Evolutionary conservation across 2,113 vertebrate genomes (phyloP).

Genomic region (Phaethon lepturus): DNA sequence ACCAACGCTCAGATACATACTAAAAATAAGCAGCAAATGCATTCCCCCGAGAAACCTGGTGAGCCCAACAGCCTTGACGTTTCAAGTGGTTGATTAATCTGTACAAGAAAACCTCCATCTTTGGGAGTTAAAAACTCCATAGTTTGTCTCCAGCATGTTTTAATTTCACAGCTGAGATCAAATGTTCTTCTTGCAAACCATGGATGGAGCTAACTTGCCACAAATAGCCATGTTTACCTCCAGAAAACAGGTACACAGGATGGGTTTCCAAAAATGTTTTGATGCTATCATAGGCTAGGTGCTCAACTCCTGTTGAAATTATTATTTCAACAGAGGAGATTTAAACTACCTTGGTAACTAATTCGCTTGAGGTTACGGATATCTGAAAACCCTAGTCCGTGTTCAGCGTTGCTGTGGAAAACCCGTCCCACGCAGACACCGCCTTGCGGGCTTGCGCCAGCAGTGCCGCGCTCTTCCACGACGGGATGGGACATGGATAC

Average conservation of each 20-base stretch:
- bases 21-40: constrained; percentile 7
- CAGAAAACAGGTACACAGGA: rapidly evolving
- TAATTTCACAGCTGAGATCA: background rate
- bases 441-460: background rate
- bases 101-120: background rate
- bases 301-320: background rate
- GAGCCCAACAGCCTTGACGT: background rate
- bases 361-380: background rate
- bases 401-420: background rate
- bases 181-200: background rate
- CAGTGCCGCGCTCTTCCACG: background rate
- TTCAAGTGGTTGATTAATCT: background rate
- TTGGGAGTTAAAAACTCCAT: background rate
- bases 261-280: background rate
- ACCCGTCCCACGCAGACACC: background rate
- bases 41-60: background rate
- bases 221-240: background rate
- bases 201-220: background rate
- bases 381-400: background rate
- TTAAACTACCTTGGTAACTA: background rate
- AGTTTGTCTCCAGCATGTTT: background rate
- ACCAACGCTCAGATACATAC: background rate
- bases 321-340: background rate
- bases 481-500: background rate
- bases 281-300: background rate